Evolutionary conservation across 2,888 invertebrate genomes (phyloP).

Genomic region (Petrolisthes cinctipes): DNA sequence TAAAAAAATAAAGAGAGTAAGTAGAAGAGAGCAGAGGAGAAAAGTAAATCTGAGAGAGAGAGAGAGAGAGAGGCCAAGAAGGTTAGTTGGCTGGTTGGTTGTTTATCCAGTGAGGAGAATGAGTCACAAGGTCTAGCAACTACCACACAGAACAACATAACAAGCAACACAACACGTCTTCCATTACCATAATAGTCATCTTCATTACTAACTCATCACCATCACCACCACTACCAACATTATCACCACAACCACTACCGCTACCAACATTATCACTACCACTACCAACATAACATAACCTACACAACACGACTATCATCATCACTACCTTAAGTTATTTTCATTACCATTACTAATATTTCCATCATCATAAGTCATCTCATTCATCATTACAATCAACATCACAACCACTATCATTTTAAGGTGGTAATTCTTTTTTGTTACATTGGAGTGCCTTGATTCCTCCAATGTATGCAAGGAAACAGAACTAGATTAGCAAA

Average conservation of each 20-base stretch:
- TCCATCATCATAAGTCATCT: too few relatives aligned
- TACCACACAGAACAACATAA: not conserved
- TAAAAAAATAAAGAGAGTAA: not conserved
- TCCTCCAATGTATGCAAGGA: too few relatives aligned
- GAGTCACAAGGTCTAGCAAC: not conserved
- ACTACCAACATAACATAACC: not conserved
- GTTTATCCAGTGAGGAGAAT: not conserved
- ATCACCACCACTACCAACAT: slow-evolving; percentile 3
- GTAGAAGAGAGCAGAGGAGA: not conserved
- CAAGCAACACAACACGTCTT: not conserved
- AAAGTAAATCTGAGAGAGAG: too few relatives aligned
- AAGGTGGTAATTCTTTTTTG: too few relatives aligned
- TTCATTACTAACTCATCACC: slow-evolving; percentile 7
- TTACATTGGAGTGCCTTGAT: too few relatives aligned
- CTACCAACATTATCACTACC: not conserved
- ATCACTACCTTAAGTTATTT: too few relatives aligned
- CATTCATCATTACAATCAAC: too few relatives aligned
- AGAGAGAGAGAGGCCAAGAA: not conserved
- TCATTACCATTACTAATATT: too few relatives aligned
- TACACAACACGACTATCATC: not conserved
- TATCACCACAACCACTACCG: not conserved
- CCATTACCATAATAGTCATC: not conserved
- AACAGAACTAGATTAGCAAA: too few relatives aligned
- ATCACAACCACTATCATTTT: too few relatives aligned
- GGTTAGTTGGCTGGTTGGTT: not conserved